Conservation (phyloP, 2,888 invertebrate species). For the Rhamnusium bicolor region DNA sequence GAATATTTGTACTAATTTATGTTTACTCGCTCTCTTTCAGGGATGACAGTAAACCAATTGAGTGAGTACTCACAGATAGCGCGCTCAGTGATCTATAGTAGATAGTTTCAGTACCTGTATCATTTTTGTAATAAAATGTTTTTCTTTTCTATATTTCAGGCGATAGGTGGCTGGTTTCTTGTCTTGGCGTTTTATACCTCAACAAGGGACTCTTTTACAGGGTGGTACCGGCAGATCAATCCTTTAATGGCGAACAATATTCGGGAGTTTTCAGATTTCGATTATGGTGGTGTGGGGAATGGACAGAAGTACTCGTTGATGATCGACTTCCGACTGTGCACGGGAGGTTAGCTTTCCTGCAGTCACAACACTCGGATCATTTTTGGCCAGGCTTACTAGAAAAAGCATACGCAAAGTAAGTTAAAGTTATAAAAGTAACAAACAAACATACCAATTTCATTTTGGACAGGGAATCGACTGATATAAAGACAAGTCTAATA, state of each 20-base stretch:
- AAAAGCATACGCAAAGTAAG: slow-evolving; percentile 94
- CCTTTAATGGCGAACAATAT: slow-evolving; percentile 80
- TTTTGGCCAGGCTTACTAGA: slow-evolving; percentile 93
- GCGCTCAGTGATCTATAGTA: no score
- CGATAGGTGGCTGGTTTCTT: slow-evolving; percentile 92
- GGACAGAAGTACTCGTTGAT: slow-evolving; percentile 92
- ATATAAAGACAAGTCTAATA: no score
- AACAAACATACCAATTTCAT: no score
- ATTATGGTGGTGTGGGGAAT: slow-evolving; percentile 95
- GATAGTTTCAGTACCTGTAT: no score
- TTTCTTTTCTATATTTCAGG: slow-evolving; percentile 74
- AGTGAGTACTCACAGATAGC: no score
- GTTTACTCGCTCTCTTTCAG: no score
- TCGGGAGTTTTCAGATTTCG: slow-evolving; percentile 91
- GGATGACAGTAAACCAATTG: no score
- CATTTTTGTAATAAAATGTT: neutral
- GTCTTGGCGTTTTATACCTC: slow-evolving; percentile 87
- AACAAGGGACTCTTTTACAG: slow-evolving; percentile 92
- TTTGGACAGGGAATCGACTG: no score
- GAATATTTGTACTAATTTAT: no score
- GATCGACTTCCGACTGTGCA: slow-evolving; percentile 92
- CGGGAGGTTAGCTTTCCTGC: slow-evolving; percentile 89
- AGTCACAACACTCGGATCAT: slow-evolving; percentile 85
- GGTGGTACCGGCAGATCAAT: slow-evolving; percentile 93
- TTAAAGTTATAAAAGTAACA: slow-evolving; percentile 44